Conservation (phyloP, 2,888 invertebrate genomes). For the Rhagophthalmus giganteus region DNA sequence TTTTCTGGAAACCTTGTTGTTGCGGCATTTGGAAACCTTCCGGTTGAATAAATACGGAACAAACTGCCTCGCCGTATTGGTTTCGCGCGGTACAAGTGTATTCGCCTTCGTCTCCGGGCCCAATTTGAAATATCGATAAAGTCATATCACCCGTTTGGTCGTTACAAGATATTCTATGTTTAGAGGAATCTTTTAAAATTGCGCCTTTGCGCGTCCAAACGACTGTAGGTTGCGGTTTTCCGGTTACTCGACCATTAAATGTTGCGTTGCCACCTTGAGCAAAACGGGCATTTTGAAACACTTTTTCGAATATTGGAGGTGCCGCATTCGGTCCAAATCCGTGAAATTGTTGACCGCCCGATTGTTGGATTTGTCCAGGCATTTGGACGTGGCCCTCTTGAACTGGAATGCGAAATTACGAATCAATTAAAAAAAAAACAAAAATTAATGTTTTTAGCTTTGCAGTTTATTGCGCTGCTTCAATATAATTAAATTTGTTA, state of each 20-base stretch:
- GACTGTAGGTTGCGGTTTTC: conserved; percentile 89
- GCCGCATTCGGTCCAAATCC: conserved; percentile 74
- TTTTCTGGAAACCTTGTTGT: conserved; percentile 65
- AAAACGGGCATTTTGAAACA: conserved; percentile 92
- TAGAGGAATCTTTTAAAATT: conserved; percentile 79
- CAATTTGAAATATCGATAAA: conserved; percentile 90
- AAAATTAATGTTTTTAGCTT: background rate
- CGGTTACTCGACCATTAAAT: conserved; percentile 89
- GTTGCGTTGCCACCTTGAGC: conserved; percentile 92
- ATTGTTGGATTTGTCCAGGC: conserved; percentile 66
- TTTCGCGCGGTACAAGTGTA: conserved; percentile 94
- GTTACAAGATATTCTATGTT: conserved; percentile 89
- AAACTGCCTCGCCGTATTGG: conserved; percentile 95
- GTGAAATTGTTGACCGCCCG: conserved; percentile 52
- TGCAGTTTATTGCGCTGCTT: background rate
- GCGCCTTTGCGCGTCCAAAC: conserved; percentile 88
- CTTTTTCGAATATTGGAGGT: conserved; percentile 94
- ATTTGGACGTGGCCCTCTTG: conserved; percentile 58
- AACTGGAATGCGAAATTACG: conserved; percentile 34
- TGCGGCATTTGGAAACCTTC: conserved; percentile 77
- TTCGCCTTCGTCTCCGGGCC: conserved; percentile 95
- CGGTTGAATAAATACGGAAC: conserved; percentile 92
- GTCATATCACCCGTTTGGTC: conserved; percentile 68
- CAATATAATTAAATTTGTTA: no score
- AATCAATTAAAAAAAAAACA: conserved; percentile 36